Evolutionary conservation across 2,797 vertebrate genomes (phyloP).

Genomic region (Lutjanus campechanus): DNA sequence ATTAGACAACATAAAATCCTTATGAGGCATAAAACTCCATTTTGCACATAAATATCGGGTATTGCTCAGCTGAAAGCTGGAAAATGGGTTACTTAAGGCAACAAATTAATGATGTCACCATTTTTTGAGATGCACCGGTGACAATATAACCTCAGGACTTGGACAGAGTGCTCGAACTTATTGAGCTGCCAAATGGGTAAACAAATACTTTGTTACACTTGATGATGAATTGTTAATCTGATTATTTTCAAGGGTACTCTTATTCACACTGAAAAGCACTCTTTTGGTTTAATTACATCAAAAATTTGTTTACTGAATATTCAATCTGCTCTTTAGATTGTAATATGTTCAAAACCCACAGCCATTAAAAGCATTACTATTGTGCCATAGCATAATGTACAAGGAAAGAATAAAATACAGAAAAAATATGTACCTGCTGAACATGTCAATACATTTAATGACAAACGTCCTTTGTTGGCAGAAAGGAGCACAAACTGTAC

Average conservation of each 20-base stretch:
- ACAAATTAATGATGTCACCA: conserved; percentile 66
- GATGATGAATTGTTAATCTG: conserved; percentile 60
- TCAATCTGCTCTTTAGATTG: conserved; percentile 73
- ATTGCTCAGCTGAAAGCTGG: conserved; percentile 68
- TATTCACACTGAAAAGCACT: conserved; percentile 58
- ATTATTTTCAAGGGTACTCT: conserved; percentile 64
- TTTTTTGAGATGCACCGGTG: conserved; percentile 42
- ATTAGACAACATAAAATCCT: conserved; percentile 72
- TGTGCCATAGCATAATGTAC: conserved; percentile 83
- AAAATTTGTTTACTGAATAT: conserved; percentile 53
- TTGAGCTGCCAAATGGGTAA: conserved; percentile 53
- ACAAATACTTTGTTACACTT: conserved; percentile 60
- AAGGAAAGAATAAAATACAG: conserved; percentile 84
- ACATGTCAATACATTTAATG: conserved; percentile 80
- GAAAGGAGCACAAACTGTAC: conserved; percentile 71
- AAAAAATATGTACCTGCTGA: conserved; percentile 79
- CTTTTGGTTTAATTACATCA: conserved; percentile 48
- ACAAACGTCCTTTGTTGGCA: conserved; percentile 76
- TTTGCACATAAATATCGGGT: conserved; percentile 65
- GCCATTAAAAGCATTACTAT: conserved; percentile 78
- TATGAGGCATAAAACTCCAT: conserved; percentile 65
- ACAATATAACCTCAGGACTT: conserved; percentile 53
- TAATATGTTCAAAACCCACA: conserved; percentile 81
- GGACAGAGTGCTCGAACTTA: conserved; percentile 32
- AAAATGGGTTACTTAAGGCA: conserved; percentile 70